A percentile compares a stretch with the other conserved stretches of the same genome.
Conservation (phyloP, 2,888 invertebrate species). For the Steinernema carpocapsae region DNA sequence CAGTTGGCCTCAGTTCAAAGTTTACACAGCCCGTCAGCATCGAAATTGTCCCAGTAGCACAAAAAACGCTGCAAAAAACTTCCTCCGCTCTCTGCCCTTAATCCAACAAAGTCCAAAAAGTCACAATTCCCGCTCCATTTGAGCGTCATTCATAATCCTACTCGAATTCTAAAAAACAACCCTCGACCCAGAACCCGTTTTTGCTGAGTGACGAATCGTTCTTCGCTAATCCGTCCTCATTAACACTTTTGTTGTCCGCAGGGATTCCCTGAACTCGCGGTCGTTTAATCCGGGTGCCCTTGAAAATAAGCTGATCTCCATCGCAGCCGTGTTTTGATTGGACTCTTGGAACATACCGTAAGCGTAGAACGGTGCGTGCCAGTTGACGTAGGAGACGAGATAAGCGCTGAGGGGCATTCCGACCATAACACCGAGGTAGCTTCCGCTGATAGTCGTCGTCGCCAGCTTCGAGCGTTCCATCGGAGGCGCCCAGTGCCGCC, state of each 20-base stretch:
- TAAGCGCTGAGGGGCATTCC: slow-evolving; percentile 90
- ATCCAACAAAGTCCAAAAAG: neutral
- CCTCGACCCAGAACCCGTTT: neutral
- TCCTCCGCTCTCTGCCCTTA: neutral
- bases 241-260: neutral
- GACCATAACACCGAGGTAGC: slow-evolving; percentile 94
- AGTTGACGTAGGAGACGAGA: slow-evolving; percentile 84
- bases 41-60: neutral
- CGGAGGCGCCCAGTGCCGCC: slow-evolving; percentile 98
- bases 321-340: no score
- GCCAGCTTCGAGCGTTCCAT: slow-evolving; percentile 92
- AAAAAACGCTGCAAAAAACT: neutral
- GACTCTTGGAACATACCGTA: slow-evolving; percentile 79
- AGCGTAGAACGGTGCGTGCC: slow-evolving; percentile 93
- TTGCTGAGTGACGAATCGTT: neutral
- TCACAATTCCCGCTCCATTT: neutral
- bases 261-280: neutral
- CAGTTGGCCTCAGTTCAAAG: neutral
- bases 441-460: slow-evolving; percentile 92
- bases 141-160: neutral
- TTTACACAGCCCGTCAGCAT: neutral
- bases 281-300: no score
- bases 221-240: slow-evolving; percentile 7
- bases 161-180: neutral
- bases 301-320: no score